Percentiles rank a stretch among this genome's conserved stretches.
phyloP scores from a whole-genome alignment of 1,140 invertebrate species.

The Reticulitermes speratus region DNA sequence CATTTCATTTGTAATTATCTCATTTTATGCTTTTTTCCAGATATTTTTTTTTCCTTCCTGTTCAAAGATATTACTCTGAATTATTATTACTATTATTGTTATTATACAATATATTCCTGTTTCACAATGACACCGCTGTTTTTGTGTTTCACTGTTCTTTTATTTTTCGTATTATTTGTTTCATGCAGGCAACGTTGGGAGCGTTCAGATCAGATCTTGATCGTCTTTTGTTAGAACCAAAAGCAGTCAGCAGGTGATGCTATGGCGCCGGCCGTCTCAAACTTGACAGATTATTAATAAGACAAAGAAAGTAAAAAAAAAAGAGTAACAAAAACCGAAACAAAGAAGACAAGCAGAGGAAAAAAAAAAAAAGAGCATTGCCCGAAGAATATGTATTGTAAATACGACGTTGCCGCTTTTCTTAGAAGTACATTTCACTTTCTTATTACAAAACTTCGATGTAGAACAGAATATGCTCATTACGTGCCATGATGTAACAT shows the following conservation, averaged over 20 bases:
- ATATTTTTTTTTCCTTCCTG: background rate
- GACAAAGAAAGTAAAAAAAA: slow-evolving; percentile 17
- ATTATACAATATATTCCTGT: background rate
- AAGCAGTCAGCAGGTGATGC: slow-evolving; percentile 23
- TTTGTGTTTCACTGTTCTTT: background rate
- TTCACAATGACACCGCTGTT: slow-evolving; percentile 10
- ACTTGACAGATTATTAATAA: slow-evolving; percentile 28
- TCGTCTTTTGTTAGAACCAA: slow-evolving; percentile 26
- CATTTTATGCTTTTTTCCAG: slow-evolving; percentile 12
- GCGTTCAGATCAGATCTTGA: slow-evolving; percentile 24
- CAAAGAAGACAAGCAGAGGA: background rate
- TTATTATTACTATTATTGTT: slow-evolving; percentile 18
- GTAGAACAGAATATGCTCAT: background rate
- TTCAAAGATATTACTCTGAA: slow-evolving; percentile 17
- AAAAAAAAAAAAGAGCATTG: slow-evolving; percentile 21
- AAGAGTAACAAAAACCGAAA: slow-evolving; percentile 19
- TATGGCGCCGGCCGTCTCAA: slow-evolving; percentile 25
- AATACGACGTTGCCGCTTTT: slow-evolving; percentile 19
- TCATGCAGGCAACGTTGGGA: slow-evolving; percentile 16
- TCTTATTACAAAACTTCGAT: background rate
- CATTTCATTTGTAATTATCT: slow-evolving; percentile 17
- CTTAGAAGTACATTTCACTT: slow-evolving; percentile 19
- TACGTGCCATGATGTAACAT: background rate
- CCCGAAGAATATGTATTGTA: slow-evolving; percentile 23
- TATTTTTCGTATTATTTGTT: slow-evolving; percentile 19